Base-by-base conservation (phyloP, 2,888 invertebrate species). In the Phoenoteleia sp. region DNA sequence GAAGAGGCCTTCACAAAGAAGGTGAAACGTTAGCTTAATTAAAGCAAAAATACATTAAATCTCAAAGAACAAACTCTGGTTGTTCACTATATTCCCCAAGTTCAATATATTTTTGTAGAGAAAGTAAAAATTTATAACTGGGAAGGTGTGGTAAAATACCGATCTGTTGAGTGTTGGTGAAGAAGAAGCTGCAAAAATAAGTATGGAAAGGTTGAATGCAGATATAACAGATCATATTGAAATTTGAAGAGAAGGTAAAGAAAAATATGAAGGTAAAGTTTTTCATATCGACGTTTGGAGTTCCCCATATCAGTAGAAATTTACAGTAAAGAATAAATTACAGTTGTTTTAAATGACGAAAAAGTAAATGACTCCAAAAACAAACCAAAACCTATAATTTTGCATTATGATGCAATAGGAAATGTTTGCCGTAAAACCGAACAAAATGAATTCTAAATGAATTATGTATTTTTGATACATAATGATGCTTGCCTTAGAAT, bases 151-250 rank as follows among this genome's bases (percentile, higher is more conserved):
- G 15, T 69, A 7, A 52, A 69, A 27, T 15, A 45, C 19, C 19
- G 29, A 11, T 52, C 29, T 0, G 36, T 56, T 15, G 56, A 56
- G 11, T 3, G n/a, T 71, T 23, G 19, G 29, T 3, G 29, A 42
- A 19, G 54, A 69, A 39, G 15, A 21, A 69, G 7, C 5, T 9
- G 0, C 1, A 42, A 60, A 66, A 7, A 33, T 60, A 11, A 19
- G 71, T 21, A n/a, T 11, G 7, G 80, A 60, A 7, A 21, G 47
- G n/a, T 47, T 45, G 9, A 5, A 27, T 33, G 21, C 9, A 15
- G 88, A 89, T 82, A 58, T 88, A 33, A 33, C 60, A n/a, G 81
- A 86, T 58, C 3, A 58, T 0, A 27, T n/a, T 9, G 69, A 81
- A 49, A 45, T 69, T 4, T 86, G 62, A 25, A 47, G 36, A 0